phyloP scores from a whole-genome alignment of 2,113 vertebrate genomes.

The Myocastor coypus region DNA sequence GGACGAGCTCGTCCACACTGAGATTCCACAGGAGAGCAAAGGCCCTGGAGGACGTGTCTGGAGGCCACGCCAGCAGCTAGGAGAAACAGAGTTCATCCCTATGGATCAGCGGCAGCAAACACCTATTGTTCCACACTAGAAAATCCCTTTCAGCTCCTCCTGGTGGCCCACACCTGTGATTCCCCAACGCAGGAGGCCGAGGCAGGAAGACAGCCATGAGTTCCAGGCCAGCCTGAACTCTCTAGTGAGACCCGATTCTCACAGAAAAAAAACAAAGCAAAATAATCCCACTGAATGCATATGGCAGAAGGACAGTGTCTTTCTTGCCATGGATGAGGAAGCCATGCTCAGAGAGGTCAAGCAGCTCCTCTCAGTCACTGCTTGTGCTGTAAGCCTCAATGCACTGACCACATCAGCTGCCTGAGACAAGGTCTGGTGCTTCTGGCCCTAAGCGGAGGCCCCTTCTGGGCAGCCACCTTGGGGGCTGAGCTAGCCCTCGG shows the following conservation, averaged over 20 bases:
- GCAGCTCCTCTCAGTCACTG: not conserved
- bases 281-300: not conserved
- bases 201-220: not conserved
- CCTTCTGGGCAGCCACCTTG: not conserved
- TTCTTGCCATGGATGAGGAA: not conserved
- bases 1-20: constrained; percentile 53
- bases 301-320: not conserved
- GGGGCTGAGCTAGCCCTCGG: not conserved
- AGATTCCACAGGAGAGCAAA: constrained; percentile 79
- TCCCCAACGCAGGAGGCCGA: not conserved
- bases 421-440: not conserved
- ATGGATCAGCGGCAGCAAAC: not conserved
- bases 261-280: not conserved
- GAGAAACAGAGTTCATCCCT: not conserved
- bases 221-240: not conserved
- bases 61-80: constrained; percentile 77
- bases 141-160: not conserved
- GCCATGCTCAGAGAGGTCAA: not conserved
- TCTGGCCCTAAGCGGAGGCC: not conserved
- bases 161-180: not conserved
- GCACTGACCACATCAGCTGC: not conserved
- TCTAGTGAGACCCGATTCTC: not conserved
- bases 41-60: constrained; percentile 71
- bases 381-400: not conserved
- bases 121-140: not conserved